Base-by-base conservation (phyloP, 2,113 vertebrate genomes). In the Butorides virescens region DNA sequence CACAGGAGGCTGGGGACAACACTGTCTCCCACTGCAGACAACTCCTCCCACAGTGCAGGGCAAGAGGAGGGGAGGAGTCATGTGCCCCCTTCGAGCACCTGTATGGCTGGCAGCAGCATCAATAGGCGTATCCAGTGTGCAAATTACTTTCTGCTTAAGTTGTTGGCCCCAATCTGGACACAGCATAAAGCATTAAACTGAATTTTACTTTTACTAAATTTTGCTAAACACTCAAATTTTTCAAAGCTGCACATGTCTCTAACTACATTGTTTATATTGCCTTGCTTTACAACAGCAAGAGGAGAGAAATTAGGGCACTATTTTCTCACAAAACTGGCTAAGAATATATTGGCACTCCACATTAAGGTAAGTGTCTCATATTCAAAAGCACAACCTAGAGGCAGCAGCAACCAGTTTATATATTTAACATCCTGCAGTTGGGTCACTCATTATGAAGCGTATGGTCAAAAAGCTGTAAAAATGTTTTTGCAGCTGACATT, bases 391-490 rank as follows among this genome's bases (percentile, higher is more conserved):
- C 1, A 5, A 71, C 15, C 14, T 20, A 77, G 44, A 58, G 7
- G 59, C 62, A 61, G 32, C 32, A 76, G 32, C 7, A 18, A 56
- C 4, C 3, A 76, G 15, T 61, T 76, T 37, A 46, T 46, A 32
- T 11, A 46, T 34, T 78, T 86, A 66, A 79, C 20, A n/a, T 63
- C 36, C 29, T 72, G 52, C 30, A 49, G 22, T 3, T 44, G 19
- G 7, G 9, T 66, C 30, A 26, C 58, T 62, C 32, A 49, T 87
- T 61, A 42, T 17, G 32, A 80, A 74, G 37, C 10, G 67, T 59
- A 17, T 10, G 32, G 74, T 72, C 66, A 83, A 93, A 91, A 92
- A 90, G 16, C 34, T 96, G 36, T 78, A 79, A 88, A 94, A 94
- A 85, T 58, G 49, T n/a, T 36, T 82, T 52, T 72, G 12, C 15